Base-by-base conservation (phyloP, 2,797 vertebrate species). In the Pseudochirops cupreus region DNA sequence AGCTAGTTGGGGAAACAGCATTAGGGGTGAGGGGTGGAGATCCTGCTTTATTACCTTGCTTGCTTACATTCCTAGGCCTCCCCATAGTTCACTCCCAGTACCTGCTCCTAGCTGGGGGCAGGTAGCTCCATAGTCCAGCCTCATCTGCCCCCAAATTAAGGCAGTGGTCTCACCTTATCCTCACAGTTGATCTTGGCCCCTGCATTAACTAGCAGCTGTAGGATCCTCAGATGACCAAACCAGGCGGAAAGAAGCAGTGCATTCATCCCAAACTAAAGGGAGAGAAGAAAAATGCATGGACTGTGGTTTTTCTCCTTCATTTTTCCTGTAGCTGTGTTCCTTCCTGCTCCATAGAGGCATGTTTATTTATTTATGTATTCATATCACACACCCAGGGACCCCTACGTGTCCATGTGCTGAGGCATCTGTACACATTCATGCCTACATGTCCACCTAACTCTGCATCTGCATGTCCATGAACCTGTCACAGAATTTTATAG, bases 251-350 rank as follows among this genome's bases (percentile, higher is more conserved):
- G 98, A 46, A 99, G 99, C 94, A 99, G 98, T 0, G 99, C 99
- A 0, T 99, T 99, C 99, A 99, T 99, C 59, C 99, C 99, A 98
- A 99, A 99, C 99, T 99, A 96, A 55, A 96, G 14, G 46, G 97
- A 95, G 96, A 96, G 94, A 52, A n/a, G 3, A 92, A 26, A 58
- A 21, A 74, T 4, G 28, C 39, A 90, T 29, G n/a, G 90, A 11
- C 52, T 5, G 58, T 50, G 56, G 56, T 24, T 82, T 82, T 82
- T 82, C 9, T 46, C 33, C 33, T 82, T 82, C 74, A 46, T 26
- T 46, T 39, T 82, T 82, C 74, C 74, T 82, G 21, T 46, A 39
- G 2, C 67, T 46, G 6, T 39, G n/a, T 24, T 82, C 39, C 67
- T 82, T 46, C 67, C 67, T 82, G 67, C n/a, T 46, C 39, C 67